Evolutionary conservation across 2,113 vertebrate genomes (phyloP), one percentile per base, ranked within the genome.

Genomic region (Sander lucioperca): DNA sequence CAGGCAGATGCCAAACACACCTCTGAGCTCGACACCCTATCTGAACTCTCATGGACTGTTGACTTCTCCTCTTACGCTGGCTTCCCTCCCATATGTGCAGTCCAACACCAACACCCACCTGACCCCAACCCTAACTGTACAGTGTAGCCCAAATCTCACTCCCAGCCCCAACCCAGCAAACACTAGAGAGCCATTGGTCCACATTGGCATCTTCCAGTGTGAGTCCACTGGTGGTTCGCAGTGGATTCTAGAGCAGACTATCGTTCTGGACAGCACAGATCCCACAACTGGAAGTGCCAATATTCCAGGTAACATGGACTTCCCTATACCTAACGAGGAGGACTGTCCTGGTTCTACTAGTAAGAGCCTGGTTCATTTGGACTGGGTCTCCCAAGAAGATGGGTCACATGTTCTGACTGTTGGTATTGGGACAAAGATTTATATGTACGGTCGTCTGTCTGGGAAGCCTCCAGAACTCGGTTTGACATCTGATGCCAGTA

Each of bases 341-440:
- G 93, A 93, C 54, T 94, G 80, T 83, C 74, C 85, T 62, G 86
- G 74, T 64, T 89, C 88, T 33, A 88, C 70, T 58, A 78, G 89
- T 85, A 97, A 96, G 83, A 96, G 85, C 82, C 91, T 96, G 68
- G 96, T 99, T 89, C 97, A 98, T 86, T 95, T 99, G 93, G 98
- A 99, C 21, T 99, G 98, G 98, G 98, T 99, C 88, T 99, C 98
- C 80, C 96, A 97, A 86, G 98, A 99, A 91, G 97, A 99, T 88
- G 97, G 98, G 6, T 98, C 98, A 21, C 98, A 99, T 92, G 95
- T 99, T 89, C 90, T 99, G 27, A 99, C 98, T 6, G 96, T 99
- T 39, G 97, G 97, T 73, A 96, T 99, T 64, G 97, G 97, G 43
- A 97, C 97, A 83, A 99, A 97, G 90, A 96, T 99, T 70, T 96